Base-by-base conservation (phyloP, 2,113 vertebrate genomes). In the Castor canadensis region DNA sequence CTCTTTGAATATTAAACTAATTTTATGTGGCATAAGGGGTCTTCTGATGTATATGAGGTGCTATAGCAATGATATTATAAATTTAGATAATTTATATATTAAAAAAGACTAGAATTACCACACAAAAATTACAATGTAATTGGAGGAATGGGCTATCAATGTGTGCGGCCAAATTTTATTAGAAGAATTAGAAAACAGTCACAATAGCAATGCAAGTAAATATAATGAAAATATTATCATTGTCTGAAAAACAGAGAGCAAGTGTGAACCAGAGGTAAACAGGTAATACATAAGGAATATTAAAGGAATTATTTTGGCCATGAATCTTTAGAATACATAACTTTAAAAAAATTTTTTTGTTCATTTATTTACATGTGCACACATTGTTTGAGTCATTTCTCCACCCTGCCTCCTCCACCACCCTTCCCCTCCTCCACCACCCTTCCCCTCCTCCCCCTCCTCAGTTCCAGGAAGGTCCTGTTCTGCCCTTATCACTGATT, bases 111-210 rank as follows among this genome's bases (percentile, higher is more conserved):
- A 58, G 30, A 86, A 28, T 95, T 92, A 49, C 38, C 67, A 38
- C 52, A 22, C 56, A 28, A 73, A 13, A 93, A 93, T 86, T 47
- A 38, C 32, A 87, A 15, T 71, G 26, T 84, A 87, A 94, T 73
- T 77, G 11, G 19, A 77, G 71, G 38, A 82, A 91, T 67, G 45
- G 62, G 22, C 58, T 88, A 88, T 94, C 71, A 77, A n/a, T 77
- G 54, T 86, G 79, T 91, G 77, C 88, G 81, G 35, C 32, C 60
- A 82, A 40, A 62, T 90, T 90, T 95, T 92, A 85, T 77, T 58
- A 67, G 84, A 60, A 94, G 56, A 94, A 12, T 47, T 40, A 79
- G n/a, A 69, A 75, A 96, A 95, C 2, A 67, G 32, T 91, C 67
- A 73, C 24, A 95, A 77, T 77, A 72, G 87, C 71, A 72, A n/a